Evolutionary conservation across 92 coral and sea anemone genomes (phyloP).

Genomic region (Parazoanthus swiftii): DNA sequence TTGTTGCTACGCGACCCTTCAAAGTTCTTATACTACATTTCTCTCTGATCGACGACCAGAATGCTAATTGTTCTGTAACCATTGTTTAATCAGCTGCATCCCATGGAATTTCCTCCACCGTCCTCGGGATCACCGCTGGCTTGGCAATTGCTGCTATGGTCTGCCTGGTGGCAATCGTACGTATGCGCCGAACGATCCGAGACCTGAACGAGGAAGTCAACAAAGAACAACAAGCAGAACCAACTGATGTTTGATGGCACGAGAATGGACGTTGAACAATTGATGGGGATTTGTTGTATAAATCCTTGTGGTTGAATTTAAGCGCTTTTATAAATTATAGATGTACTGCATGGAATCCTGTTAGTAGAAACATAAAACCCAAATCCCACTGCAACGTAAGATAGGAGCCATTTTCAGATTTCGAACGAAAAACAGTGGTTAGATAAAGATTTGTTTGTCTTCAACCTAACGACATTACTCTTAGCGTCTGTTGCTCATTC

Average conservation of each 20-base stretch:
- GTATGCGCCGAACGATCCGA: conserved; percentile 32
- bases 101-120: conserved; percentile 10
- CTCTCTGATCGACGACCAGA: too few relatives aligned
- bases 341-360: background rate
- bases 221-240: background rate
- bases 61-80: background rate
- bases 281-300: conserved; percentile 5
- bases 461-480: background rate
- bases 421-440: background rate
- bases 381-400: background rate
- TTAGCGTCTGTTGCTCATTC: background rate
- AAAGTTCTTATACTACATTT: too few relatives aligned
- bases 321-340: conserved; percentile 20
- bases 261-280: background rate
- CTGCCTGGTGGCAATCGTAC: conserved; percentile 27
- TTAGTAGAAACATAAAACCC: background rate
- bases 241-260: conserved; percentile 20
- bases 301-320: conserved; percentile 6
- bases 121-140: conserved; percentile 19
- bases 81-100: background rate
- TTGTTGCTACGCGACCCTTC: too few relatives aligned
- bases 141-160: conserved; percentile 16
- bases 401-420: background rate
- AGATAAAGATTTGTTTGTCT: background rate
- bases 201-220: background rate